A percentile compares a stretch with the other conserved stretches of the same genome.
Evolutionary conservation across 1,140 invertebrate genomes (phyloP).

Genomic region (Alviniconcha marisindica): DNA sequence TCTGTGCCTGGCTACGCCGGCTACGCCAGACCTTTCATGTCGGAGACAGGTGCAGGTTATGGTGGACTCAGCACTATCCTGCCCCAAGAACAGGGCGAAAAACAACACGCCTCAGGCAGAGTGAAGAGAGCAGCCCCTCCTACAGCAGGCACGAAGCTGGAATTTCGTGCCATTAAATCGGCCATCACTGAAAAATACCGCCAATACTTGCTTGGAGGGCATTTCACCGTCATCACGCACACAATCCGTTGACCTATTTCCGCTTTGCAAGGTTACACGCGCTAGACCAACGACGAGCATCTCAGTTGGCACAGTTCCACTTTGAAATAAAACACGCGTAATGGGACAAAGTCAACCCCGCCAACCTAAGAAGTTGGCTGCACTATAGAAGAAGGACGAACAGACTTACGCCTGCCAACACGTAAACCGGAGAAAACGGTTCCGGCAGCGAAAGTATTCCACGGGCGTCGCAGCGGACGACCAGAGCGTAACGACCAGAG

Average conservation of each 20-base stretch:
- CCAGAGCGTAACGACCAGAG: no score
- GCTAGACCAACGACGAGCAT: conserved; percentile 25
- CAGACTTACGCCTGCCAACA: no score
- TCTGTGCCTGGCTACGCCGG: conserved; percentile 52
- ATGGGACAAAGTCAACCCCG: neutral
- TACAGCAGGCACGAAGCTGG: conserved; percentile 31
- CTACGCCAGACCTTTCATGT: conserved; percentile 49
- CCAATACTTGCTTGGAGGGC: neutral
- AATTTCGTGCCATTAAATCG: conserved; percentile 11
- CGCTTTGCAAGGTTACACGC: neutral
- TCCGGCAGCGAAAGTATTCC: no score
- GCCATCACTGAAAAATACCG: conserved; percentile 17
- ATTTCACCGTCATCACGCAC: neutral
- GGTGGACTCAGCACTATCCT: conserved; percentile 60
- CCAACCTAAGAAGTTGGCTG: no score
- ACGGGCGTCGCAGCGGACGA: no score
- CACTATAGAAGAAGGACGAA: no score
- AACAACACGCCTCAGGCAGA: conserved; percentile 39
- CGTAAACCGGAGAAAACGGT: no score
- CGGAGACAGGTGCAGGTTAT: conserved; percentile 55
- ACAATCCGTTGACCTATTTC: conserved; percentile 1
- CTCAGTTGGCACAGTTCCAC: conserved; percentile 35
- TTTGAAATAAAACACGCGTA: neutral
- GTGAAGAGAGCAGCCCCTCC: conserved; percentile 12
- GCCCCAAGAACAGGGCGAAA: conserved; percentile 50